These are phyloP conservation scores for Drosophila kepulauana DNA, from an alignment of 1,140 invertebrate species.

Conservation along the genomic window DNA sequence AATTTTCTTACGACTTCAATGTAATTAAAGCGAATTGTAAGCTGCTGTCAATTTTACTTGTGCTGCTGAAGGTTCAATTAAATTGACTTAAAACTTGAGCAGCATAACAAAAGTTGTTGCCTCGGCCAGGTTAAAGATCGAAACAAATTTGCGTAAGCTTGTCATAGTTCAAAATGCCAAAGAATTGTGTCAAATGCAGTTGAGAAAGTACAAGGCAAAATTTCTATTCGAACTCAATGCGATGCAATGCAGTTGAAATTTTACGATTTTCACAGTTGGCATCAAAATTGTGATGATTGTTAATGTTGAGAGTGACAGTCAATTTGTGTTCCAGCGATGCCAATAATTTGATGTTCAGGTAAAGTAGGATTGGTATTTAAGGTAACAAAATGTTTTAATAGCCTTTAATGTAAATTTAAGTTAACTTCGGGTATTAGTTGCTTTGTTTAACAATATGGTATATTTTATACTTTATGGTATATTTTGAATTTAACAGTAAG, in stretches of 20 bases:
- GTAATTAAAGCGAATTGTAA: background rate
- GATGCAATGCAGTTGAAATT: background rate
- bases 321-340: background rate
- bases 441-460: too few species aligned
- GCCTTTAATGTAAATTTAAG: too few species aligned
- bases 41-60: slow-evolving; percentile 1
- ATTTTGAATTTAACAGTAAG: too few species aligned
- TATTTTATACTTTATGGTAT: too few species aligned
- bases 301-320: background rate
- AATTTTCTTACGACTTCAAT: background rate
- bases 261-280: background rate
- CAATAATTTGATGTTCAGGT: background rate
- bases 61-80: slow-evolving; percentile 2
- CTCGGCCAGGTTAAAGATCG: slow-evolving; percentile 8
- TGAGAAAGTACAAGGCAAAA: slow-evolving; percentile 1
- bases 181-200: slow-evolving; percentile 44
- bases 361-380: background rate
- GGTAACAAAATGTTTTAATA: too few species aligned
- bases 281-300: background rate
- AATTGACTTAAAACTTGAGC: slow-evolving; percentile 5
- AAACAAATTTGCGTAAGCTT: slow-evolving; percentile 8
- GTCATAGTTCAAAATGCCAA: slow-evolving; percentile 10
- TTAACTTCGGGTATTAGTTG: too few species aligned
- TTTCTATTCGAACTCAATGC: background rate
- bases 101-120: background rate